A percentile compares a stretch with the other conserved stretches of the same genome.
These are phyloP conservation scores for Nycticebus coucang DNA, from an alignment of 2,113 vertebrate genomes.

Conservation along the genomic window DNA sequence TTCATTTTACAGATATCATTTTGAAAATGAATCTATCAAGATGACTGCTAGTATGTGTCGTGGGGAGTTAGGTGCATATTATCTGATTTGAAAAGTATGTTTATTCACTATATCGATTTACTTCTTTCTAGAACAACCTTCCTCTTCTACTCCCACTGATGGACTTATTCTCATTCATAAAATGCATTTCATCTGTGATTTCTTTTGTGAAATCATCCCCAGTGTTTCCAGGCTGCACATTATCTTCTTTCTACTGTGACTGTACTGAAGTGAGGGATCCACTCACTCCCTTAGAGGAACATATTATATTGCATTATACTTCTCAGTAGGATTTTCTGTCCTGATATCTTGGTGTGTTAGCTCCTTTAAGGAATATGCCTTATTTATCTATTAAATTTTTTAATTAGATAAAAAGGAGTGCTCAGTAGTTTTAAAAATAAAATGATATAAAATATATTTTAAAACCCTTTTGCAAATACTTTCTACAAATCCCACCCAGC, in stretches of 20 bases:
- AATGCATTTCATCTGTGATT: background rate
- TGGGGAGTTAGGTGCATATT: background rate
- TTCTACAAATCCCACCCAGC: background rate
- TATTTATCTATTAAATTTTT: constrained; percentile 32
- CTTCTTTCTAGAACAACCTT: background rate
- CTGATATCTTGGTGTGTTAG: background rate
- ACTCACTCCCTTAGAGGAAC: background rate
- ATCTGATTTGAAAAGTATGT: background rate
- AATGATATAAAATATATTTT: background rate
- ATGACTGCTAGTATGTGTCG: background rate
- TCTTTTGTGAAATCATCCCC: background rate
- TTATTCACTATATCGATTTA: background rate
- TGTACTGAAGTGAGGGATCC: background rate
- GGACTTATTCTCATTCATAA: background rate
- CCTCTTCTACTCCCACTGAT: background rate
- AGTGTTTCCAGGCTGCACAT: background rate
- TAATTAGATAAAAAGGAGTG: background rate
- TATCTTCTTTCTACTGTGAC: background rate
- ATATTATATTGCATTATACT: background rate
- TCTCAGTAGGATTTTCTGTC: background rate
- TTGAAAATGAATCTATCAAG: constrained; percentile 5
- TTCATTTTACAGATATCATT: background rate
- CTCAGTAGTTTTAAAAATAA: background rate
- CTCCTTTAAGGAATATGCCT: background rate
- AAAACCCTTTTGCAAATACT: background rate